These are phyloP conservation scores for Ceyx erithaca DNA, from an alignment of 2,797 vertebrate species.

Conservation along the genomic window DNA sequence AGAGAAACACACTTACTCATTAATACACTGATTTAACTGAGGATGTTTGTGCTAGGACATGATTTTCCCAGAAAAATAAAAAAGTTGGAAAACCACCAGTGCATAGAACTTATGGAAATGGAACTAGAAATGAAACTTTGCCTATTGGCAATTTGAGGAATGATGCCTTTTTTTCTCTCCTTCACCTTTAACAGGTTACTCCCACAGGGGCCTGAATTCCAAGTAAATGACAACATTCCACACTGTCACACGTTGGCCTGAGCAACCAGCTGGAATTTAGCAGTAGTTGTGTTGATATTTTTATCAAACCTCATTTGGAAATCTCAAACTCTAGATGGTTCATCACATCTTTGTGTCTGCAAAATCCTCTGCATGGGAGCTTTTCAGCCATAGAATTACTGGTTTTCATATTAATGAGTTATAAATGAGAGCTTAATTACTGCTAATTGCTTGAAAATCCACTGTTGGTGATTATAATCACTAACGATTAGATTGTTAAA, in stretches of 20 bases:
- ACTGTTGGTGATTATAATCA: conserved; percentile 54
- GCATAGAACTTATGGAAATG: background rate
- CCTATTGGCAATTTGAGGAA: background rate
- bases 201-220: background rate
- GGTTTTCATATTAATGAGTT: conserved; percentile 60
- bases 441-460: conserved; percentile 64
- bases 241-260: background rate
- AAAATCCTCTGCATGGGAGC: background rate
- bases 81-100: background rate
- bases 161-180: background rate
- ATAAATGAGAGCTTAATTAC: conserved; percentile 65
- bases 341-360: conserved; percentile 1
- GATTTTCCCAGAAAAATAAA: background rate
- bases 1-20: background rate
- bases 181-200: background rate
- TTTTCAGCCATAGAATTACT: conserved; percentile 41
- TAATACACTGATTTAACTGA: background rate
- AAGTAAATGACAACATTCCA: background rate
- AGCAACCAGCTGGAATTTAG: conserved; percentile 9
- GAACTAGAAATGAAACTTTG: background rate
- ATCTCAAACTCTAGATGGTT: background rate
- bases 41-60: background rate
- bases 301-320: conserved; percentile 12
- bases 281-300: conserved; percentile 6
- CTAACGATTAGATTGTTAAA: conserved; percentile 38